phyloP scores from a whole-genome alignment of 2,113 vertebrate species.

The Sphaerodactylus townsendi region DNA sequence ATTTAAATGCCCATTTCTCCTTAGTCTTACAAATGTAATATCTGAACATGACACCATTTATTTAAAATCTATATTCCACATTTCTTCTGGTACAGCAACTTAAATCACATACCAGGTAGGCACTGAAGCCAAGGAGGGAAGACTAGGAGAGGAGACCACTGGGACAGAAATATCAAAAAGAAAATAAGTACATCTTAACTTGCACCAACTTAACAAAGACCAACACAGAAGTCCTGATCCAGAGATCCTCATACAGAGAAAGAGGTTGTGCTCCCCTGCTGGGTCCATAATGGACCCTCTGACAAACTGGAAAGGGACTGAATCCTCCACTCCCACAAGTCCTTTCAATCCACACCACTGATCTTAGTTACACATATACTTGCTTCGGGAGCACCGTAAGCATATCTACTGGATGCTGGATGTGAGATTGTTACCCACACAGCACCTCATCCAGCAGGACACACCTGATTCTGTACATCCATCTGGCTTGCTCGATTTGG shows the following conservation, averaged over 20 bases:
- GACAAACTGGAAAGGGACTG: not conserved
- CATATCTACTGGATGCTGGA: not conserved
- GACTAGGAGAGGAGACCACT: not conserved
- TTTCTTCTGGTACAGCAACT: not conserved
- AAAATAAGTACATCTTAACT: no score
- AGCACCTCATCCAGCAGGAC: not conserved
- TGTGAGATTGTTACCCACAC: not conserved
- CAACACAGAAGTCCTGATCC: not conserved
- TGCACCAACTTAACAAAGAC: not conserved
- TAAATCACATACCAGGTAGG: not conserved
- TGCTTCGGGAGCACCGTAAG: not conserved
- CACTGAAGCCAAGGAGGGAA: not conserved
- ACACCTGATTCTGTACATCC: not conserved
- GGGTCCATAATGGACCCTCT: not conserved
- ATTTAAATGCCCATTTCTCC: slow-evolving; percentile 6
- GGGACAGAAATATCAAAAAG: no score
- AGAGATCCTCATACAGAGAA: not conserved
- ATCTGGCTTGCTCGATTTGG: not conserved
- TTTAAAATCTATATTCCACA: not conserved
- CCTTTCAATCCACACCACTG: not conserved
- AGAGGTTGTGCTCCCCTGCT: not conserved
- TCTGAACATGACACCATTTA: not conserved
- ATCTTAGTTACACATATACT: not conserved
- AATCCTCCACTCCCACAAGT: not conserved
- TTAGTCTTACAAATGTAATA: not conserved